Conservation (phyloP, 2,113 vertebrate species). For the Dipodomys stephensi region DNA sequence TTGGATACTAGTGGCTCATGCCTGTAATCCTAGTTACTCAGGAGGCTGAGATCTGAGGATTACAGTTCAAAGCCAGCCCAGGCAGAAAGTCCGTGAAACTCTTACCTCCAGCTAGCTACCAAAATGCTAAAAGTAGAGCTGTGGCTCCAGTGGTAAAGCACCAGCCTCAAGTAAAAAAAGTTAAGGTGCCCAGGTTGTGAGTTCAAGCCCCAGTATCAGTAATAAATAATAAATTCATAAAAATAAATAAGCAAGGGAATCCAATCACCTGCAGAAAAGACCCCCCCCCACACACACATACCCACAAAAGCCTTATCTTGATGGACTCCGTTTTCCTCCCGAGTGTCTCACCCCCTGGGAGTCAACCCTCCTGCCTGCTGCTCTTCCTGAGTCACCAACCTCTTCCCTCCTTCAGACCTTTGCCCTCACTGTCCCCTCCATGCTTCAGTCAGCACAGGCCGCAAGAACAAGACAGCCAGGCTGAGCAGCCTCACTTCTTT, state of each 20-base stretch:
- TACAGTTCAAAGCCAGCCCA: too few species aligned
- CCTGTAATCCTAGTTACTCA: too few species aligned
- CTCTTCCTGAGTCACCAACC: neutral
- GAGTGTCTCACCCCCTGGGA: neutral
- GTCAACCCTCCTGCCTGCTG: too few species aligned
- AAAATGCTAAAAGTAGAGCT: too few species aligned
- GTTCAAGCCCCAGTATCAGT: neutral
- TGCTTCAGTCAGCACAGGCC: neutral
- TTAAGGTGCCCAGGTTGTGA: neutral
- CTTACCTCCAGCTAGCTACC: too few species aligned
- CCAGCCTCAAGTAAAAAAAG: too few species aligned
- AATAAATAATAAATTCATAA: neutral
- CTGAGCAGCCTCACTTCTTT: neutral
- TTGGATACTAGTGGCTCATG: too few species aligned
- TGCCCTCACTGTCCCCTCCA: neutral
- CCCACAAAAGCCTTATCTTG: too few species aligned
- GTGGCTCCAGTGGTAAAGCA: neutral
- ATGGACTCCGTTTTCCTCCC: neutral
- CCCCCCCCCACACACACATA: too few species aligned
- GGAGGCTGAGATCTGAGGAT: too few species aligned
- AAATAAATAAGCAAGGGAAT: neutral
- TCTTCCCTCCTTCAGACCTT: neutral
- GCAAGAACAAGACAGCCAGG: neutral
- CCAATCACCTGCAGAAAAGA: neutral
- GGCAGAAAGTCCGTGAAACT: too few species aligned